Conservation (phyloP, 2,888 invertebrate species). For the Papilio protenor region DNA sequence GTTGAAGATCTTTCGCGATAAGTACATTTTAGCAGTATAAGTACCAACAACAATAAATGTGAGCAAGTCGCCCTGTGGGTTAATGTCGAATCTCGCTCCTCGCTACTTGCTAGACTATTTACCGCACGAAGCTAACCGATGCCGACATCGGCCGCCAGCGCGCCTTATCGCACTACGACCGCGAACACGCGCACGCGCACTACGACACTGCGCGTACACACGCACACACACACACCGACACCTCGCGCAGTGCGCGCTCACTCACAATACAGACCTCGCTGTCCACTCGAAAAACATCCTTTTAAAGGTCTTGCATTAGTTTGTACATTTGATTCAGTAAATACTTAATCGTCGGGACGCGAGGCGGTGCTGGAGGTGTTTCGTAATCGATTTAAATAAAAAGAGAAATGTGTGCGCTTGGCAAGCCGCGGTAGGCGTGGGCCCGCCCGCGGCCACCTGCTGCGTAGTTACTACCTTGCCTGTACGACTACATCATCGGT, state of each 20-base stretch:
- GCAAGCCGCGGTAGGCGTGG: background rate
- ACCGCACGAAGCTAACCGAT: background rate
- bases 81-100: background rate
- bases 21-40: background rate
- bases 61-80: background rate
- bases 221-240: background rate
- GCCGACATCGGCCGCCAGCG: constrained; percentile 33
- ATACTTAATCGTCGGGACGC: constrained; percentile 24
- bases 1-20: too few relatives aligned
- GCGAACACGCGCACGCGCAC: constrained; percentile 31
- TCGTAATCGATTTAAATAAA: background rate
- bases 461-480: background rate
- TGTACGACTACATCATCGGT: background rate
- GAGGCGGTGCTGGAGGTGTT: constrained; percentile 1
- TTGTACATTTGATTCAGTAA: background rate
- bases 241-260: constrained; percentile 43
- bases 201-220: background rate
- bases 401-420: background rate
- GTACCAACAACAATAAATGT: background rate
- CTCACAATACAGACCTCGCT: background rate
- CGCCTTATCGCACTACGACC: constrained; percentile 21
- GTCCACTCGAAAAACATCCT: constrained; percentile 10
- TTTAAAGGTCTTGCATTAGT: background rate
- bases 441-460: background rate
- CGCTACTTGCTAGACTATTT: background rate